Conservation (phyloP, 1,140 invertebrate species). For the Anagrus nilaparvatae region DNA sequence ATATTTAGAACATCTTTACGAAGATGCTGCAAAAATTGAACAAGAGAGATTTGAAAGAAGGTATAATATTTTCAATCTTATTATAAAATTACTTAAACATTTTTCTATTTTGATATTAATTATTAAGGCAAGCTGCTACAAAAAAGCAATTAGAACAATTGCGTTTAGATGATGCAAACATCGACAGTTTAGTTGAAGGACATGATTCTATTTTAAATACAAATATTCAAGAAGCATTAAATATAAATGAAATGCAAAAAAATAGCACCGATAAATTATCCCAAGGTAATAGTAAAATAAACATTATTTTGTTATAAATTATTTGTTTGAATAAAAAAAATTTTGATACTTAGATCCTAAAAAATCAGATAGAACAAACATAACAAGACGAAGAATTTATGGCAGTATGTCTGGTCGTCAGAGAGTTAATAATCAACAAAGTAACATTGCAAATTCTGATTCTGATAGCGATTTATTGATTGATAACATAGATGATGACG, state of each 20-base stretch:
- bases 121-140: constrained; percentile 38
- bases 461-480: constrained; percentile 44
- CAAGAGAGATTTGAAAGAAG: constrained; percentile 54
- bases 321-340: background rate
- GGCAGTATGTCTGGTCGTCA: constrained; percentile 45
- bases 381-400: constrained; percentile 38
- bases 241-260: constrained; percentile 23
- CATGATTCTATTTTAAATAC: constrained; percentile 35
- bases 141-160: constrained; percentile 43
- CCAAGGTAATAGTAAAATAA: constrained; percentile 17
- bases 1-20: constrained; percentile 67
- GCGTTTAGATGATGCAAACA: constrained; percentile 36
- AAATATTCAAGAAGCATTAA: constrained; percentile 30
- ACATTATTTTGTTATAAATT: background rate
- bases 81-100: background rate
- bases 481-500: constrained; percentile 40
- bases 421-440: constrained; percentile 28
- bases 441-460: constrained; percentile 35
- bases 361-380: constrained; percentile 30
- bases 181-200: constrained; percentile 37
- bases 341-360: constrained; percentile 19
- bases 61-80: constrained; percentile 14
- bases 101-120: constrained; percentile 3
- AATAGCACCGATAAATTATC: constrained; percentile 26
- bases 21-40: constrained; percentile 59